Conservation (phyloP, 2,113 vertebrate species). For the Montifringilla adamsi region DNA sequence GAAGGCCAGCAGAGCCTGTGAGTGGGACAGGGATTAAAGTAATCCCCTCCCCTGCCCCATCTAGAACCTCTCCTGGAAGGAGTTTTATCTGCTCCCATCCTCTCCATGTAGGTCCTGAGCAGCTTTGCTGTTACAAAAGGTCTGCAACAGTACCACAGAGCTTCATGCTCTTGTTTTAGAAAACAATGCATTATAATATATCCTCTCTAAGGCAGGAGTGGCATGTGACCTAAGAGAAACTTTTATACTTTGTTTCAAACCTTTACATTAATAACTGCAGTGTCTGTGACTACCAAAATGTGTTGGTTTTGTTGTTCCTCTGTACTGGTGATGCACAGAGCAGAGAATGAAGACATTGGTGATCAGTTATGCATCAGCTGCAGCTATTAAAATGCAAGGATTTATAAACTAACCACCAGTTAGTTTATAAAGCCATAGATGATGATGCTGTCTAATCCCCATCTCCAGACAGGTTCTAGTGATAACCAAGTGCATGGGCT, state of each 20-base stretch:
- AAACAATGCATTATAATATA: neutral
- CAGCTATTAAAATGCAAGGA: constrained; percentile 10
- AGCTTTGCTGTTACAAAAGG: neutral
- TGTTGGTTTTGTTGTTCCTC: neutral
- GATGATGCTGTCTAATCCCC: neutral
- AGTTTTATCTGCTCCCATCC: constrained; percentile 68
- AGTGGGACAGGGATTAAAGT: constrained; percentile 68
- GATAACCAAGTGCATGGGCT: neutral
- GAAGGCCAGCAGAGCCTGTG: constrained; percentile 67
- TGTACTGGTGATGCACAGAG: neutral
- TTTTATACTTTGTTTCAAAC: constrained; percentile 19
- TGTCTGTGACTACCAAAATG: constrained; percentile 29
- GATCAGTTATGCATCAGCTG: neutral
- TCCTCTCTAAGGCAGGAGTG: neutral
- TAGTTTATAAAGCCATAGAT: neutral
- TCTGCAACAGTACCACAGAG: neutral
- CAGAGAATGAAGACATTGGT: neutral
- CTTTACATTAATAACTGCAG: neutral
- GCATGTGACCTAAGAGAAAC: constrained; percentile 8
- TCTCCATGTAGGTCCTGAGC: neutral
- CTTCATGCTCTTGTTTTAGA: neutral
- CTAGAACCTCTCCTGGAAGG: constrained; percentile 56
- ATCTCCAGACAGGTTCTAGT: neutral
- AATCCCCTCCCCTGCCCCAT: constrained; percentile 44
- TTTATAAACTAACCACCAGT: neutral